Base-by-base conservation (phyloP, 2,888 invertebrate genomes). In the Cephonodes hylas region DNA sequence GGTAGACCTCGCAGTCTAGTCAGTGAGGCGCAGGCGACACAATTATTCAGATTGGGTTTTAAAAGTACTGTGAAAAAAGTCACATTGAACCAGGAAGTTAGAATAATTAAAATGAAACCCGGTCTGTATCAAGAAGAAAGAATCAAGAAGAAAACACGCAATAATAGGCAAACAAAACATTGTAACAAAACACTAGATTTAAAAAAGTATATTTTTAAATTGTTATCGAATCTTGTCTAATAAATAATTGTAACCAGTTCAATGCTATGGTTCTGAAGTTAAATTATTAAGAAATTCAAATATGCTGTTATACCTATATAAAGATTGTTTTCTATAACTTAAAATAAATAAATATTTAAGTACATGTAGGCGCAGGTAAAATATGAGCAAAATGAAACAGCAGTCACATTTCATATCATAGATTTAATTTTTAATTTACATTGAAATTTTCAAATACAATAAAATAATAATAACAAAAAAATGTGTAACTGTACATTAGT, bases 341-440 rank as follows among this genome's bases (percentile, higher is more conserved):
- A 7, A 3, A 44, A 6, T 5, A 45, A 22, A 6, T 1, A 42
- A 7, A 44, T 31, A 18, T 27, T 3, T 2, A 13, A 18, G 15
- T 27, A 27, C 2, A 13, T 27, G 2, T 10, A 56, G 20, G 10
- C 5, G 0, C 25, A 23, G 25, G 27, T 7, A 31, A 18, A 20
- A 45, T 20, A 59, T 34, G 2, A 20, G 22, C 10, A 27, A 18
- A 18, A 56, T 18, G 27, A 38, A 38, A 38, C 53, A 53, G 8
- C 27, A 18, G 10, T 3, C 18, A 53, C 53, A 7, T 53, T 38
- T 27, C 42, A 42, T 53, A 60, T 84, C 64, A 81, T 82, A 84
- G 84, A 82, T 91, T 89, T 90, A 91, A n/a, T n/a, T n/a, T n/a
- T n/a, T n/a, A n/a, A 89, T 89, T 89, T 73, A 84, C 84, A 85